phyloP scores from a whole-genome alignment of 2,888 invertebrate species.

The Conus canariensis region DNA sequence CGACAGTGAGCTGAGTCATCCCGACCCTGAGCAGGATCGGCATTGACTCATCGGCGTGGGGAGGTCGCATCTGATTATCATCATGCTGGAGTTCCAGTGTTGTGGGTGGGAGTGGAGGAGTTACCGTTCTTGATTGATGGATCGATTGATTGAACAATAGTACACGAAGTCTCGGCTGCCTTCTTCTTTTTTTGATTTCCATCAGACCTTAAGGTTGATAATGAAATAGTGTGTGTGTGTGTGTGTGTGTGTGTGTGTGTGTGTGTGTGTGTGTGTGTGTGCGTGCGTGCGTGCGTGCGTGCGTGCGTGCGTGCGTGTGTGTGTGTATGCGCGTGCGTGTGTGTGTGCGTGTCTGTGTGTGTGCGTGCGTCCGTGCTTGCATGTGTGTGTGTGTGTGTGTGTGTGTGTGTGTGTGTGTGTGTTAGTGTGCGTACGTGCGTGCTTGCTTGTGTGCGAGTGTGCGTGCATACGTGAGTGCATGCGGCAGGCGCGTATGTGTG shows the following conservation, averaged over 20 bases:
- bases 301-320: background rate
- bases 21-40: background rate
- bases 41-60: background rate
- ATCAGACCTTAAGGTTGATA: no score
- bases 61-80: background rate
- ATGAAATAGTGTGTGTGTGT: no score
- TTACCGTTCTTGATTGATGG: no score
- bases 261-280: background rate
- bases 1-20: slow-evolving; percentile 20
- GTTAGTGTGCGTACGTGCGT: background rate
- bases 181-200: no score
- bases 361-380: background rate
- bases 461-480: background rate
- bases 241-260: background rate
- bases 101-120: no score
- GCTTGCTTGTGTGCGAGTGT: background rate
- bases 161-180: no score
- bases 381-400: slow-evolving; percentile 5
- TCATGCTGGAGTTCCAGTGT: background rate
- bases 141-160: no score
- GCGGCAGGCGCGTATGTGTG: slow-evolving; percentile 10
- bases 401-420: background rate
- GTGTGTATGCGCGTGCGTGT: background rate
- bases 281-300: background rate
- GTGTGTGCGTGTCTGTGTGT: slow-evolving; percentile 16